A percentile compares a stretch with the other conserved stretches of the same genome.
phyloP scores from a whole-genome alignment of 2,113 vertebrate species.

The Sinosuthora webbiana region DNA sequence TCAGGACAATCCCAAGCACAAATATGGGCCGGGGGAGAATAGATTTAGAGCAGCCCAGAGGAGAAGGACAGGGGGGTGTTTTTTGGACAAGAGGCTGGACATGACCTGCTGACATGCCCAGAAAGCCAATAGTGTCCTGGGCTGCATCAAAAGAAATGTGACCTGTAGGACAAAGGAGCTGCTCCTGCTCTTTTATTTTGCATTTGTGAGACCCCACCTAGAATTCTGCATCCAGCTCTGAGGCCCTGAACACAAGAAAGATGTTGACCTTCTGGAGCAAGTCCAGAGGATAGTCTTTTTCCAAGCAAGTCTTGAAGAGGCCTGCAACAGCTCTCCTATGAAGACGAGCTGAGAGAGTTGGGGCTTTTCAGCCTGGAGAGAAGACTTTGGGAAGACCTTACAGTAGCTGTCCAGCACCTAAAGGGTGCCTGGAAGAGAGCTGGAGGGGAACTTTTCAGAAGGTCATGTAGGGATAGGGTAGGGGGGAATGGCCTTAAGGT shows the following conservation, averaged over 20 bases:
- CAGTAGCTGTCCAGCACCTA: not conserved
- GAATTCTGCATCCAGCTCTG: not conserved
- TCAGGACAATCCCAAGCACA: not conserved
- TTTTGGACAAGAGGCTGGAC: not conserved
- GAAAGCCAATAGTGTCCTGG: accelerated
- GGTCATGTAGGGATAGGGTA: not conserved
- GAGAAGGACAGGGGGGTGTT: accelerated
- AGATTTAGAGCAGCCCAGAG: not conserved
- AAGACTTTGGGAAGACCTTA: not conserved
- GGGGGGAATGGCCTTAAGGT: not conserved
- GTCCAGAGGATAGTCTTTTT: not conserved
- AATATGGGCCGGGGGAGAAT: not conserved
- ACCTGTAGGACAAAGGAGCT: not conserved
- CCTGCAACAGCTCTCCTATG: not conserved
- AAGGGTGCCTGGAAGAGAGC: not conserved
- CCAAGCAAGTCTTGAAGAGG: not conserved
- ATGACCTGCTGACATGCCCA: not conserved
- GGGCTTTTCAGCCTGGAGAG: not conserved
- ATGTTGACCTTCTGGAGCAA: not conserved
- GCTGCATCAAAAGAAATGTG: not conserved
- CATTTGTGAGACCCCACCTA: not conserved
- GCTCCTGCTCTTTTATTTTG: not conserved
- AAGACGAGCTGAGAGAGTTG: too few relatives aligned
- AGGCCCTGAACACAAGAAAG: not conserved
- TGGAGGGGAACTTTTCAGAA: not conserved